Conservation (phyloP, 1,140 invertebrate species). For the Drosophila auraria region DNA sequence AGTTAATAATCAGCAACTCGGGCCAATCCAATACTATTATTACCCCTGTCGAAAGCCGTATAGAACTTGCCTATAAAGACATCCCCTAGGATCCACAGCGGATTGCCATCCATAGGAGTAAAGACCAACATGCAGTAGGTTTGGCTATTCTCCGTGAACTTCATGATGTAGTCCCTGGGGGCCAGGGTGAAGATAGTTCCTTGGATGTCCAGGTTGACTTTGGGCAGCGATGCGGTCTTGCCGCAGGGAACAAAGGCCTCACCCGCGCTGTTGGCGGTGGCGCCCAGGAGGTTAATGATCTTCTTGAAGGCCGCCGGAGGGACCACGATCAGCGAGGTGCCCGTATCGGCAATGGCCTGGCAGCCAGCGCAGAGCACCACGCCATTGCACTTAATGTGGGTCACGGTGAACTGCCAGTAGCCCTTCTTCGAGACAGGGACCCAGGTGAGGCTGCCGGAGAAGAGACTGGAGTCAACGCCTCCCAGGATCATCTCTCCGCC, state of each 20-base stretch:
- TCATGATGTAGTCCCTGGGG: conserved; percentile 93
- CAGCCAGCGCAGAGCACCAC: conserved; percentile 88
- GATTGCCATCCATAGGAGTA: conserved; percentile 86
- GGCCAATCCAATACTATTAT: conserved; percentile 97
- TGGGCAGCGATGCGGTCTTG: conserved; percentile 90
- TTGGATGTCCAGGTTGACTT: conserved; percentile 91
- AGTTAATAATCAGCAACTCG: conserved; percentile 35
- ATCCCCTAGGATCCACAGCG: conserved; percentile 98
- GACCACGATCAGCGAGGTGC: conserved; percentile 97
- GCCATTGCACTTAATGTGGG: conserved; percentile 38
- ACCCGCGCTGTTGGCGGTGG: conserved; percentile 88
- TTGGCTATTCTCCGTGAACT: conserved; percentile 89
- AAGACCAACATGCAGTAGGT: conserved; percentile 92
- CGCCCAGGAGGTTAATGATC: conserved; percentile 88
- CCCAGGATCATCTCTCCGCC: conserved; percentile 77
- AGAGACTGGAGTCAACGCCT: conserved; percentile 65
- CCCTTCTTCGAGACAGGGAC: conserved; percentile 68
- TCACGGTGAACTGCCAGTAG: conserved; percentile 84
- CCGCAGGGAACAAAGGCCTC: conserved; percentile 92
- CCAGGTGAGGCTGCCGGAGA: conserved; percentile 67
- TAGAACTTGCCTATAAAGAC: conserved; percentile 98
- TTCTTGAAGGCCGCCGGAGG: conserved; percentile 91
- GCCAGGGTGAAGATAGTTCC: conserved; percentile 91
- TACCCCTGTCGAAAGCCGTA: conserved; percentile 97
- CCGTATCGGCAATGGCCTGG: conserved; percentile 98